phyloP scores from a whole-genome alignment of 2,888 invertebrate species.

The Chymomyza caudatula region DNA sequence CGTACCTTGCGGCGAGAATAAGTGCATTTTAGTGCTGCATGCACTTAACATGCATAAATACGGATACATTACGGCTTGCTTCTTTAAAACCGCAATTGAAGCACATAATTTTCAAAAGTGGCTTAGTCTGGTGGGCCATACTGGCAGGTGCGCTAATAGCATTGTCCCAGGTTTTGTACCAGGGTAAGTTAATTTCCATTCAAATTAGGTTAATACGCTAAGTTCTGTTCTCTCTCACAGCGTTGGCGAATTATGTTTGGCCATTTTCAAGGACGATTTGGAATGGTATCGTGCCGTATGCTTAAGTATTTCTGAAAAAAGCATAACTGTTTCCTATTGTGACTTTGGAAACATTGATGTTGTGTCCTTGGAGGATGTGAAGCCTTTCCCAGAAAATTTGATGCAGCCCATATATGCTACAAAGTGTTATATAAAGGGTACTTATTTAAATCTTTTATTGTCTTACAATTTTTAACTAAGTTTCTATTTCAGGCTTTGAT shows the following conservation, averaged over 20 bases:
- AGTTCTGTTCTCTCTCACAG: slow-evolving; percentile 15
- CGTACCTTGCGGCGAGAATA: background rate
- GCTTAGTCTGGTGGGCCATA: background rate
- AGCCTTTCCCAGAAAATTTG: slow-evolving; percentile 32
- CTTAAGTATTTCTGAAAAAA: background rate
- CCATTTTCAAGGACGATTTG: slow-evolving; percentile 36
- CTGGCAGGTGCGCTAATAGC: background rate
- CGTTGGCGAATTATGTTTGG: slow-evolving; percentile 46
- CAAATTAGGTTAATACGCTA: background rate
- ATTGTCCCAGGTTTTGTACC: background rate
- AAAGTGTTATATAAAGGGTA: slow-evolving; percentile 52
- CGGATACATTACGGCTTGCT: background rate
- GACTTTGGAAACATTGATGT: slow-evolving; percentile 51
- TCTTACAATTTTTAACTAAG: no score
- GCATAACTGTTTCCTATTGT: slow-evolving; percentile 26
- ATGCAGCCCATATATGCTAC: slow-evolving; percentile 23
- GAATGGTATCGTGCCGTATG: slow-evolving; percentile 56
- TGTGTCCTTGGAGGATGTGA: slow-evolving; percentile 24
- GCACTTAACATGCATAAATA: background rate
- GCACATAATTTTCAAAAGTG: background rate
- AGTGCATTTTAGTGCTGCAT: background rate
- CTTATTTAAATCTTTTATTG: background rate
- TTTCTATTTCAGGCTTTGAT: background rate
- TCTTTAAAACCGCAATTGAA: background rate
- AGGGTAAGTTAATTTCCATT: background rate